Evolutionary conservation across 2,113 vertebrate species (phyloP), one percentile per base, ranked within the genome.

Genomic region (Eretmochelys imbricata): DNA sequence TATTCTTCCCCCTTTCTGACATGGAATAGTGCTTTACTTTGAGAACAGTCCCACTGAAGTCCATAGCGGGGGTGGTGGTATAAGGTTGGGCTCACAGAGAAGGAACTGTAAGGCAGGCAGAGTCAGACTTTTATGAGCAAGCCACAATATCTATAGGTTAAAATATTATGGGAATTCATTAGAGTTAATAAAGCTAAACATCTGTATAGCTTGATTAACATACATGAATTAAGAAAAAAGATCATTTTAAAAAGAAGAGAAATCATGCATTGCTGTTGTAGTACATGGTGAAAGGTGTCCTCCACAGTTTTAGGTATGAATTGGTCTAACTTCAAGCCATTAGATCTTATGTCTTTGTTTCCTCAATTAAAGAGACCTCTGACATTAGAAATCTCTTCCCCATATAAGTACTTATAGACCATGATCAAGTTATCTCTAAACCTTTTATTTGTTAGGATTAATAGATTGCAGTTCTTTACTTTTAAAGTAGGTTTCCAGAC

Each of bases 1-100:
- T 93, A 90, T 93, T 84, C 76, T 91, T 9, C 51, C n/a, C 89
- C 76, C 49, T 82, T 93, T 91, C 76, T 94, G 82, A 35, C 17
- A 5, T 48, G 88, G 55, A 89, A 84, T 80, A 86, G 80, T 48
- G 38, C 82, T 93, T 76, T 89, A 29, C 38, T 53, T 50, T 89
- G 49, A 75, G 91, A 82, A n/a, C 13, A 82, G 20, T 35, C 69
- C 46, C 46, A 14, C 0, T 1, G 92, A 78, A 88, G 69, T 88
- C 59, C 76, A 50, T 6, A 80, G 53, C 90, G 84, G 31, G 12
- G 25, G 8, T 38, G 49, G 27, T 31, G 57, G 57, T 29, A 59
- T 59, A 46, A 93, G 31, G 55, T 57, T 80, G 90, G 57, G 78
- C 38, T 4, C 0, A 4, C 65, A 69, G 35, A 91, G 22, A 78